phyloP scores from a whole-genome alignment of 2,888 invertebrate species.

The Fragum sueziense region DNA sequence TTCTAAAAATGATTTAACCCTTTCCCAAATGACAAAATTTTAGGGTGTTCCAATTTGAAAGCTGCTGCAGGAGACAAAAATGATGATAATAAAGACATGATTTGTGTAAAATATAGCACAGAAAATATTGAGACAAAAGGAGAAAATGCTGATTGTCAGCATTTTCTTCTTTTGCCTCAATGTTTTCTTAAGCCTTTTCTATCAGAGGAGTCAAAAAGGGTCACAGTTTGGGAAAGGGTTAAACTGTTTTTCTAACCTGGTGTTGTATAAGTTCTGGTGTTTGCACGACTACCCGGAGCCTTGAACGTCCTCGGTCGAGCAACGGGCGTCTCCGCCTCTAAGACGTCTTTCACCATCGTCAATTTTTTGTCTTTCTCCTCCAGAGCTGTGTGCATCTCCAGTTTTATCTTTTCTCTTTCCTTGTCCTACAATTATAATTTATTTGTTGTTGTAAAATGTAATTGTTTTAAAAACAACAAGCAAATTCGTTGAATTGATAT shows the following conservation, averaged over 20 bases:
- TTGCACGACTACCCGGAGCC: constrained; percentile 50
- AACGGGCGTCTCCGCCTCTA: constrained; percentile 70
- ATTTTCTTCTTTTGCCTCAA: background rate
- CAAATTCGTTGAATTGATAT: no score
- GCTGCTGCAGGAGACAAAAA: no score
- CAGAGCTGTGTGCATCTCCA: constrained; percentile 71
- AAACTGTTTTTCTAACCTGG: constrained; percentile 43
- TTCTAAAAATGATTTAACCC: no score
- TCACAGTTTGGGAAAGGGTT: no score
- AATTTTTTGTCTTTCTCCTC: constrained; percentile 78
- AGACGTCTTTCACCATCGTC: constrained; percentile 76
- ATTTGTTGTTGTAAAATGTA: no score
- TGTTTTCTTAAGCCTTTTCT: background rate
- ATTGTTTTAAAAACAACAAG: no score
- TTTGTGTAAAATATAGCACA: no score
- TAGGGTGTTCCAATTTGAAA: no score
- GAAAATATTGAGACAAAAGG: background rate
- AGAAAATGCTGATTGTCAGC: background rate
- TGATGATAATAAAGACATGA: no score
- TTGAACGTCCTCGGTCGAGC: constrained; percentile 69
- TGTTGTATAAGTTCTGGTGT: constrained; percentile 62
- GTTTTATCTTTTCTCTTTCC: constrained; percentile 73
- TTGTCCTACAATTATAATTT: constrained; percentile 68
- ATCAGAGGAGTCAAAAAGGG: background rate
- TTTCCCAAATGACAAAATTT: no score